Base-by-base conservation (phyloP, 2,888 invertebrate species). In the Lasioglossum oenotherae region DNA sequence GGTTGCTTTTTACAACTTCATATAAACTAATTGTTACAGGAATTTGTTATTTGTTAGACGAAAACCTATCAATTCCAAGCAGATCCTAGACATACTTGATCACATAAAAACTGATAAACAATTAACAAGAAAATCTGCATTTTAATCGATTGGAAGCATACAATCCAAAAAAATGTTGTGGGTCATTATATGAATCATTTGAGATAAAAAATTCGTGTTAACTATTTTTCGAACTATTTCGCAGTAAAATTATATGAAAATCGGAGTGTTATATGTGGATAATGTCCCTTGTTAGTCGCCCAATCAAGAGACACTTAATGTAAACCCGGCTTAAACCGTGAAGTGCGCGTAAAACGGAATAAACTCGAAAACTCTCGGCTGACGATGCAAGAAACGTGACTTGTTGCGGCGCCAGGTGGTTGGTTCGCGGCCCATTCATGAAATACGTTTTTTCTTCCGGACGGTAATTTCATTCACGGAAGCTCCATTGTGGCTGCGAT, bases 401-500 rank as follows among this genome's bases (percentile, higher is more conserved):
- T 69, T 44, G 64, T 74, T 78, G 82, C 81, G 23, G 74, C 60
- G n/a, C 57, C 78, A 19, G 46, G 35, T 74, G 49, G 74, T 60
- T 60, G 35, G 19, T 82, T 78, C 67, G 71, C 78, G 67, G 72
- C 71, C 53, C 53, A 72, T 81, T 85, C 81, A 73, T 76, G 57
- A 38, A 85, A 78, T 75, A 57, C 57, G 10, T 72, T 60, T 49
- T 49, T 71, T 69, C 41, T 44, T 31, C n/a, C 31, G 19, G 2
- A 2, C 14, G 23, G 75, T 31, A 69, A 77, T 73, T 80, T 78
- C 80, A 74, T 80, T 87, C 78, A 80, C 67, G 41, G 60, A 74
- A 71, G 79, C 12, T 76, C 19, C 38, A 86, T 84, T 74, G 74
- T 78, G 49, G 76, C 60, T 46, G 27, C n/a, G 83, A 74, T 88